These are phyloP conservation scores for Trididemnum nubilum DNA, from an alignment of 23 tunicate genomes.

Conservation along the genomic window DNA sequence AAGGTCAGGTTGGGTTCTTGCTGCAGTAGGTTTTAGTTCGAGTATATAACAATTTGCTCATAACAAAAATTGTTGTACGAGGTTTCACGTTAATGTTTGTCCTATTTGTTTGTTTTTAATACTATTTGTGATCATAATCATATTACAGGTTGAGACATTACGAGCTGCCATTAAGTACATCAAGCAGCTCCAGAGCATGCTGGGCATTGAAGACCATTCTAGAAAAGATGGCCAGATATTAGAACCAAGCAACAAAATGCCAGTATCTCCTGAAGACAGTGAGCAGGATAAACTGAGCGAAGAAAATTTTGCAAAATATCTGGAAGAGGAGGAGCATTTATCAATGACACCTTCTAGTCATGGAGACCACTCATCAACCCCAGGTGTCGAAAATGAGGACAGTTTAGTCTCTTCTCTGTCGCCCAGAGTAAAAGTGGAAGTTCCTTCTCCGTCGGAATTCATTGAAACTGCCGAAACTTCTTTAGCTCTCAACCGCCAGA, in stretches of 20 bases:
- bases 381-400: conserved; percentile 5
- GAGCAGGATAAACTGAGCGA: not conserved
- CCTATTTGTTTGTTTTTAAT: too few relatives aligned
- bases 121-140: too few relatives aligned
- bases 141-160: conserved; percentile 79
- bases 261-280: not conserved
- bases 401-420: not conserved
- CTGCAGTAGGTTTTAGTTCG: too few relatives aligned
- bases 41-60: too few relatives aligned
- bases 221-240: conserved; percentile 1
- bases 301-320: not conserved
- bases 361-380: not conserved
- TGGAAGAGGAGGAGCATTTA: not conserved
- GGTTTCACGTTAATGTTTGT: too few relatives aligned
- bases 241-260: not conserved
- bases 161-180: conserved; percentile 87
- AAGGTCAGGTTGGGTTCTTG: too few relatives aligned
- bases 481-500: not conserved
- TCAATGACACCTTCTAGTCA: not conserved
- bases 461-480: not conserved
- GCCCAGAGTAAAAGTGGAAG: conserved; percentile 10
- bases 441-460: not conserved
- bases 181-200: conserved; percentile 59
- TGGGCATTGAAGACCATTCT: conserved; percentile 56
- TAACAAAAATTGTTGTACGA: too few relatives aligned